Evolutionary conservation across 2,797 vertebrate species (phyloP).

Genomic region (Oryzias sinensis): DNA sequence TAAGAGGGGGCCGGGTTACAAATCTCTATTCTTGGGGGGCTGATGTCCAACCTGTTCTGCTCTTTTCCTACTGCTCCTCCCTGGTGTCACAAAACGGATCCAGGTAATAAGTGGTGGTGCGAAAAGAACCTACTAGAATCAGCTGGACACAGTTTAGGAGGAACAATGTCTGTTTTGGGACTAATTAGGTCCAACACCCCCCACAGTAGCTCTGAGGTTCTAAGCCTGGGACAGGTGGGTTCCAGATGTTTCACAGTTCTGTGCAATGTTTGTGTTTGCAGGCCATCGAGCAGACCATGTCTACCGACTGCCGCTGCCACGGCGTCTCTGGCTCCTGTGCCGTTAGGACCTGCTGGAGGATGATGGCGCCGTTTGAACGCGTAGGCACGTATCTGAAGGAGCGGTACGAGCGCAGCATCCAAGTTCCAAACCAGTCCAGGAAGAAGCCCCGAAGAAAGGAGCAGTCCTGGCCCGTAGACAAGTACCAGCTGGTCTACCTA

Average conservation of each 20-base stretch:
- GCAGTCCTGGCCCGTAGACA: conserved; percentile 70
- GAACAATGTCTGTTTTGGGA: too few relatives aligned
- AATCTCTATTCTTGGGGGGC: too few relatives aligned
- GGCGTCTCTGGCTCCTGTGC: conserved; percentile 97
- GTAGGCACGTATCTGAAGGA: conserved; percentile 90
- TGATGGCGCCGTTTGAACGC: conserved; percentile 88
- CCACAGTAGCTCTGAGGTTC: too few relatives aligned
- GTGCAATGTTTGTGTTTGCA: conserved; percentile 45
- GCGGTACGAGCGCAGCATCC: conserved; percentile 89
- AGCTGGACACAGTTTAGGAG: too few relatives aligned
- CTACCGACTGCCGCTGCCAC: conserved; percentile 93
- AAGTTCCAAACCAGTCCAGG: conserved; percentile 81
- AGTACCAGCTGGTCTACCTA: conserved; percentile 87
- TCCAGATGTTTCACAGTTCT: background rate
- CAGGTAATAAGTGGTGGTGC: too few relatives aligned
- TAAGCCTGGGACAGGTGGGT: background rate
- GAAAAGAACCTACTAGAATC: too few relatives aligned
- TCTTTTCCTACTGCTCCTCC: too few relatives aligned
- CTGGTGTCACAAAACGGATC: too few relatives aligned
- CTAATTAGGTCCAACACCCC: too few relatives aligned
- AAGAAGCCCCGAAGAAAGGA: conserved; percentile 83
- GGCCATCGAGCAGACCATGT: conserved; percentile 90
- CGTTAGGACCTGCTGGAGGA: conserved; percentile 96
- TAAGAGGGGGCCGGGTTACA: too few relatives aligned
- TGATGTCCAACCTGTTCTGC: too few relatives aligned